A percentile compares a stretch with the other conserved stretches of the same genome.
phyloP scores from a whole-genome alignment of 2,888 invertebrate species.

The Harmothoe impar region DNA sequence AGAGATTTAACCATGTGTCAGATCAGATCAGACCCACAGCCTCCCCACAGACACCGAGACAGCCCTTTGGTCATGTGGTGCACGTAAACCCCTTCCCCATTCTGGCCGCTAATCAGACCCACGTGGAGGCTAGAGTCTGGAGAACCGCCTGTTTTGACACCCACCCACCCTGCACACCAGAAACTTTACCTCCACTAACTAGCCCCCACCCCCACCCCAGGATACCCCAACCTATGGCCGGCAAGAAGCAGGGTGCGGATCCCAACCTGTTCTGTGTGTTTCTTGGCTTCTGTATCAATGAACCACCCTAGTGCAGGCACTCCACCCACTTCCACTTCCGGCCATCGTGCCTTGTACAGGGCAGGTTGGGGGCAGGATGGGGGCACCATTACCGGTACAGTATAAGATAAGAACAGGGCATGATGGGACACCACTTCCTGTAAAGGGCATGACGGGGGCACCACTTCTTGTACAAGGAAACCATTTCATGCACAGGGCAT shows the following conservation, averaged over 20 bases:
- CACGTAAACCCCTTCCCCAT: background rate
- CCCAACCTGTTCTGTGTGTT: background rate
- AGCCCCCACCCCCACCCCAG: background rate
- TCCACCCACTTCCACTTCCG: background rate
- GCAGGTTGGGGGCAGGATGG: too few relatives aligned
- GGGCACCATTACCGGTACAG: too few relatives aligned
- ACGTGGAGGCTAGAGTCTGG: background rate
- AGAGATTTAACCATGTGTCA: too few relatives aligned
- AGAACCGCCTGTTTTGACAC: background rate
- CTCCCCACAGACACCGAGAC: too few relatives aligned
- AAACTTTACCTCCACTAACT: background rate
- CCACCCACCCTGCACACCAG: background rate
- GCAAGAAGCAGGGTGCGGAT: background rate
- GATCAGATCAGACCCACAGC: too few relatives aligned
- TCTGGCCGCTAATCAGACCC: background rate
- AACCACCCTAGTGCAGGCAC: background rate
- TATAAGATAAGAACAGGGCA: too few relatives aligned
- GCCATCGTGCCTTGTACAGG: background rate
- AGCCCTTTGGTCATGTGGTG: too few relatives aligned
- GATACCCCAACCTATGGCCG: background rate
- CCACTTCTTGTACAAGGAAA: too few relatives aligned
- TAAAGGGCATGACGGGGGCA: too few relatives aligned
- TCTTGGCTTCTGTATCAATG: background rate
- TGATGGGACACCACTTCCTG: too few relatives aligned
- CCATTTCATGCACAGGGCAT: too few relatives aligned